These are phyloP conservation scores for Diabrotica balteata DNA, from an alignment of 2,888 invertebrate genomes.

Conservation along the genomic window DNA sequence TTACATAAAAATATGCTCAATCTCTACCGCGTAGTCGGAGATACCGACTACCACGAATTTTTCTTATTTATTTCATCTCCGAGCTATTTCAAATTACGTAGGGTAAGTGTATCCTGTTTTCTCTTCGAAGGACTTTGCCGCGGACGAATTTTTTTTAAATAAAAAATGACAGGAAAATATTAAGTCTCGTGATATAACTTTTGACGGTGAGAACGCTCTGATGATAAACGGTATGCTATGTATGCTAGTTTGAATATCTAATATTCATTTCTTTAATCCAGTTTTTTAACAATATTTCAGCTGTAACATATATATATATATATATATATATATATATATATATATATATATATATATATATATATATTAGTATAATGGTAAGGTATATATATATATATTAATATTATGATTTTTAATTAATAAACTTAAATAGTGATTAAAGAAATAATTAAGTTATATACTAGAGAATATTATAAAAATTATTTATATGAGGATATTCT, in stretches of 20 bases:
- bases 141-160: neutral
- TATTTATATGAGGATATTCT: too few species aligned
- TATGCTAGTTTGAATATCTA: too few species aligned
- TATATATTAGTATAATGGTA: too few species aligned
- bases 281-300: too few species aligned
- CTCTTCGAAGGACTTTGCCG: constrained; percentile 8
- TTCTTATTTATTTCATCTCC: constrained; percentile 32
- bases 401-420: too few species aligned
- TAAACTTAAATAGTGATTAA: too few species aligned
- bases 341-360: neutral
- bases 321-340: too few species aligned
- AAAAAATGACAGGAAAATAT: neutral
- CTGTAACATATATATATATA: too few species aligned
- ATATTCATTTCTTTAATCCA: too few species aligned
- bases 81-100: constrained; percentile 27
- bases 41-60: constrained; percentile 26
- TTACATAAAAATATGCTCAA: constrained; percentile 42
- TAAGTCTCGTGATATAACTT: neutral
- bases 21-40: constrained; percentile 38
- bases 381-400: neutral
- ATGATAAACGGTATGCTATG: neutral
- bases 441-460: too few species aligned
- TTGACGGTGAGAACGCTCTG: neutral
- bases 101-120: constrained; percentile 21
- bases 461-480: too few species aligned